Conservation (phyloP, 2,113 vertebrate genomes). For the Sapayoa aenigma region DNA sequence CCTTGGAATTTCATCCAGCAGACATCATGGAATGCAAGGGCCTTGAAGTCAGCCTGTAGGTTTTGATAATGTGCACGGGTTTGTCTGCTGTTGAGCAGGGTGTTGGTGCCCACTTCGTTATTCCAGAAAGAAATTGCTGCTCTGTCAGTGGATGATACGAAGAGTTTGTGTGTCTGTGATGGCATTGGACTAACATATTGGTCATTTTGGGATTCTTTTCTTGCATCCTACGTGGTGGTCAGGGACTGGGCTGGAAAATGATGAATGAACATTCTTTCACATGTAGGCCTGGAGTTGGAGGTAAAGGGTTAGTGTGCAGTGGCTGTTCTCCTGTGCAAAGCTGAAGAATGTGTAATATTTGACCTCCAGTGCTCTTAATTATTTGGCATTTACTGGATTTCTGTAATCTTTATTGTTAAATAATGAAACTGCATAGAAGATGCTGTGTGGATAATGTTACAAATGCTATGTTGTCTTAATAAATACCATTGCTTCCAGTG, state of each 20-base stretch:
- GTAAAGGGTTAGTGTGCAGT: not conserved
- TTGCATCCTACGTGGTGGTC: not conserved
- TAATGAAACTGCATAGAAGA: not conserved
- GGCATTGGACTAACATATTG: not conserved
- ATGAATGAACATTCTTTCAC: not conserved
- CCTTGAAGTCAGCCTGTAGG: not conserved
- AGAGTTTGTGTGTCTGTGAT: not conserved
- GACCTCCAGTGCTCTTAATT: not conserved
- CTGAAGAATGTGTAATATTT: not conserved
- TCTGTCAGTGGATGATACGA: not conserved
- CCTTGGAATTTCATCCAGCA: not conserved
- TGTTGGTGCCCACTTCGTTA: not conserved
- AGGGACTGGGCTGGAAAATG: not conserved
- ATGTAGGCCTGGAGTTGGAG: not conserved
- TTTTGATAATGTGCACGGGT: fast-evolving
- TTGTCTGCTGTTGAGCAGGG: not conserved
- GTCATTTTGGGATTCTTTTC: not conserved
- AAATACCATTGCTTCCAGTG: not conserved
- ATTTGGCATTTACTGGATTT: not conserved
- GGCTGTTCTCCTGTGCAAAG: not conserved
- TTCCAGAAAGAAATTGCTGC: not conserved
- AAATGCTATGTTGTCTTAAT: not conserved
- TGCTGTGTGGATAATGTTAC: not conserved
- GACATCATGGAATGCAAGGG: not conserved
- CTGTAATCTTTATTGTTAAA: not conserved